phyloP scores from a whole-genome alignment of 2,797 vertebrate genomes.

The Nothura maculosa region DNA sequence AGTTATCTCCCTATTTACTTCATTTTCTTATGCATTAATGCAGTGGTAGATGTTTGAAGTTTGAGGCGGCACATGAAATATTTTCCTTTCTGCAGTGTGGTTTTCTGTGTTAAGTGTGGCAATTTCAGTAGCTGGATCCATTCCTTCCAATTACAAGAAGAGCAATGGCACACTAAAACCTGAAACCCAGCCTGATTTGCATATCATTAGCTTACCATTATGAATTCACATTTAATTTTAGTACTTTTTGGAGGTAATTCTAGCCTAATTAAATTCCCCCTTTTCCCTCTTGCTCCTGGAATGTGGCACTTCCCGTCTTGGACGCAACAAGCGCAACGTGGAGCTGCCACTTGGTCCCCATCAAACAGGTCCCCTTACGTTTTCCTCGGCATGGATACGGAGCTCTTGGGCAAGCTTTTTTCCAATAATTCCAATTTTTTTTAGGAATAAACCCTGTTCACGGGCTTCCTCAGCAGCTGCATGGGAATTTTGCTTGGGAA shows the following conservation, averaged over 20 bases:
- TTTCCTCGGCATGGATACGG: neutral
- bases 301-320: constrained; percentile 32
- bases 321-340: neutral
- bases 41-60: neutral
- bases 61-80: neutral
- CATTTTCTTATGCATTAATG: neutral
- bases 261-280: constrained; percentile 55
- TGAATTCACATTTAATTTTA: constrained; percentile 67
- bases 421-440: neutral
- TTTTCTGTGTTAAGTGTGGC: neutral
- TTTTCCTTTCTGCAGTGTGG: neutral
- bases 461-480: constrained; percentile 21
- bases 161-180: constrained; percentile 31
- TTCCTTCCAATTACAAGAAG: constrained; percentile 63
- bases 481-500: neutral
- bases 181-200: constrained; percentile 58
- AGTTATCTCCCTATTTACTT: neutral
- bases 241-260: constrained; percentile 60
- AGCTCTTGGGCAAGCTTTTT: neutral
- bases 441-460: neutral
- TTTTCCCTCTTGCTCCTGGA: constrained; percentile 21
- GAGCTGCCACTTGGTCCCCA: neutral
- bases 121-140: constrained; percentile 49
- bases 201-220: constrained; percentile 60
- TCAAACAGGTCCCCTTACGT: accelerated